Conservation (phyloP, 2,888 invertebrate species). For the Gastrophysa polygoni region DNA sequence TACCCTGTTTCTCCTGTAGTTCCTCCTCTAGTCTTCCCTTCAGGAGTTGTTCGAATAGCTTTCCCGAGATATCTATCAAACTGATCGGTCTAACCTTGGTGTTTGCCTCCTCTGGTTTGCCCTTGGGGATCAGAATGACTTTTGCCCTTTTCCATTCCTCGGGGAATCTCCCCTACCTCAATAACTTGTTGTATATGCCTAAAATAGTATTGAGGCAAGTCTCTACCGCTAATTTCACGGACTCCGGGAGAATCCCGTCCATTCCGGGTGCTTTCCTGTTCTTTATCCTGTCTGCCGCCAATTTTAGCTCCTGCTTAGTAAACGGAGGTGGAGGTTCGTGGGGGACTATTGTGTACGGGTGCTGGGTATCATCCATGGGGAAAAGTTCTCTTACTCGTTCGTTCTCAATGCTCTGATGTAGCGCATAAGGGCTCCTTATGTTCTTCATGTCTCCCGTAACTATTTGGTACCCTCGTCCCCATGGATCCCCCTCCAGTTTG, state of each 20-base stretch:
- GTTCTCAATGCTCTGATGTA: background rate
- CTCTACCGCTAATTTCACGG: background rate
- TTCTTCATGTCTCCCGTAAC: background rate
- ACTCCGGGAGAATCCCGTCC: background rate
- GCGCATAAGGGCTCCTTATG: background rate
- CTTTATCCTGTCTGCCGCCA: background rate
- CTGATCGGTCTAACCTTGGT: conserved; percentile 5
- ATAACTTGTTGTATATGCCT: background rate
- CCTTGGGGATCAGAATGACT: conserved; percentile 7
- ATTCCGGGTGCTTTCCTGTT: background rate
- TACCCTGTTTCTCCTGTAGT: too few species aligned
- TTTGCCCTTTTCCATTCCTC: background rate
- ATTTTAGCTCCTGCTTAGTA: background rate
- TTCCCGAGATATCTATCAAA: background rate
- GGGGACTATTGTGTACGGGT: background rate
- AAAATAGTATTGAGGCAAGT: background rate
- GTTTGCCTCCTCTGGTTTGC: background rate
- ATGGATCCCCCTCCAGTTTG: background rate
- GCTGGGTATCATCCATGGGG: background rate
- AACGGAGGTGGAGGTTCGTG: background rate
- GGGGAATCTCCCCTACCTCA: background rate
- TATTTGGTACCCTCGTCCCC: conserved; percentile 3
- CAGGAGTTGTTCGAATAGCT: background rate
- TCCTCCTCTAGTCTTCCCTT: background rate
- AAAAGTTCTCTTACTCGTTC: conserved; percentile 10